Evolutionary conservation across 2,888 invertebrate genomes (phyloP), one percentile per base, ranked within the genome.

Genomic region (Anthophora plumipes): DNA sequence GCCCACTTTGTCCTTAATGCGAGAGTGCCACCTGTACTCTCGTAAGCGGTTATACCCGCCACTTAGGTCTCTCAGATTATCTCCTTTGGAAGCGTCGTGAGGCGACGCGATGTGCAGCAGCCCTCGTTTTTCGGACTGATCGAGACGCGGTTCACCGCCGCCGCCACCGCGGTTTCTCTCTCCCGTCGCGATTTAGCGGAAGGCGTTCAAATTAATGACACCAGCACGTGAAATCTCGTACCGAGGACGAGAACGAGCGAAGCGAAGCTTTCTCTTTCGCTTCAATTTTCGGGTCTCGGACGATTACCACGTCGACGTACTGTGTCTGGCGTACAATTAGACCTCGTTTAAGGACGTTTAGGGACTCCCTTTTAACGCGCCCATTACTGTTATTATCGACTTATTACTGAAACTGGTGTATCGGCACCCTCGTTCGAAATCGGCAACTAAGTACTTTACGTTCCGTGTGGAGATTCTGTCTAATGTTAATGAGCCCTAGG

Each of bases 331-430:
- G 25, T 90, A 86, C 91, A 93, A 93, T 93, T 93, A 93, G 91
- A 86, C 90, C 92, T 92, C 92, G 91, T 93, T 93, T 93, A 92
- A 88, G 89, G 90, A 88, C 92, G 91, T 93, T 93, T 93, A 93
- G 91, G 89, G 87, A 70, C 68, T 86, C 90, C 88, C 90, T 88
- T 90, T 92, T 92, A 92, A 91, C 92, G 92, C 85, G 52, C 85
- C 91, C 90, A 92, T 93, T 91, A 91, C 91, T 89, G 91, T 91
- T 91, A 93, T 93, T 93, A 93, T 92, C 93, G 92, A 91, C 92
- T 92, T 92, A 92, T 93, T 93, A 92, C 91, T n/a, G 89, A 85
- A 84, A 86, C 77, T 77, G 80, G 74, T 73, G 61, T 74, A 76
- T 85, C 90, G 86, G 75, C 84, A 66, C 77, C 76, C 72, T 85